Evolutionary conservation across 2,888 invertebrate species (phyloP).

Genomic region (Caenorhabditis panamensis): DNA sequence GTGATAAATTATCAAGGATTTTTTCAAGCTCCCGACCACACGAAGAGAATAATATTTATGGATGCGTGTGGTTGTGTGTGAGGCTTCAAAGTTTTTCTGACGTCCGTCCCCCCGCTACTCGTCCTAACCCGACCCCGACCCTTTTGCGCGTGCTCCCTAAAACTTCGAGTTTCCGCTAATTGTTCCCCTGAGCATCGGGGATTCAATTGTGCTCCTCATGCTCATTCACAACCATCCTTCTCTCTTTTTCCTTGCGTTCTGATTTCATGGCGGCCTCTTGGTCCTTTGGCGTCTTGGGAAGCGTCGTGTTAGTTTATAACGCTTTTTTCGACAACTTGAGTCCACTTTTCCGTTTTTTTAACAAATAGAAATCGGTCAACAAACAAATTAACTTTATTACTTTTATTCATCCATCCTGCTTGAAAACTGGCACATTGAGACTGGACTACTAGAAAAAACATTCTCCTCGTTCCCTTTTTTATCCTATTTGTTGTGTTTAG

Average conservation of each 20-base stretch:
- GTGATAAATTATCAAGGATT: slow-evolving; percentile 44
- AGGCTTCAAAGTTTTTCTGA: slow-evolving; percentile 51
- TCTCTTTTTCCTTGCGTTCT: slow-evolving; percentile 28
- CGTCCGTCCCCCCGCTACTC: slow-evolving; percentile 40
- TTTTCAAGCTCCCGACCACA: slow-evolving; percentile 4
- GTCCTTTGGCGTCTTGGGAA: background rate
- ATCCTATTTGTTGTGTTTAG: slow-evolving; percentile 5
- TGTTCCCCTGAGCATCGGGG: slow-evolving; percentile 66
- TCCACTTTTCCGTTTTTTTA: background rate
- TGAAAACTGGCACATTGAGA: slow-evolving; percentile 1
- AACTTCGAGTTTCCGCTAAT: slow-evolving; percentile 67
- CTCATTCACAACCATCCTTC: slow-evolving; percentile 56
- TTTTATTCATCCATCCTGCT: slow-evolving; percentile 20
- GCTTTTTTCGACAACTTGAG: slow-evolving; percentile 12
- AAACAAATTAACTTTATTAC: slow-evolving; percentile 60
- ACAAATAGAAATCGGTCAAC: slow-evolving; percentile 39
- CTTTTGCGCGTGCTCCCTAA: slow-evolving; percentile 56
- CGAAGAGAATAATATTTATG: slow-evolving; percentile 41
- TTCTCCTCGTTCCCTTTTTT: background rate
- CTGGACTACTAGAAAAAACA: slow-evolving; percentile 20
- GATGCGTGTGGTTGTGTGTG: slow-evolving; percentile 43
- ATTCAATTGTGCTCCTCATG: slow-evolving; percentile 68
- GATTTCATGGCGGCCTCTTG: slow-evolving; percentile 10
- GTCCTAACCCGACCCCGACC: slow-evolving; percentile 52
- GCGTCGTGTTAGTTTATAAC: slow-evolving; percentile 23